These are phyloP conservation scores for Sakesphorus luctuosus DNA, from an alignment of 2,113 vertebrate species.

Conservation along the genomic window DNA sequence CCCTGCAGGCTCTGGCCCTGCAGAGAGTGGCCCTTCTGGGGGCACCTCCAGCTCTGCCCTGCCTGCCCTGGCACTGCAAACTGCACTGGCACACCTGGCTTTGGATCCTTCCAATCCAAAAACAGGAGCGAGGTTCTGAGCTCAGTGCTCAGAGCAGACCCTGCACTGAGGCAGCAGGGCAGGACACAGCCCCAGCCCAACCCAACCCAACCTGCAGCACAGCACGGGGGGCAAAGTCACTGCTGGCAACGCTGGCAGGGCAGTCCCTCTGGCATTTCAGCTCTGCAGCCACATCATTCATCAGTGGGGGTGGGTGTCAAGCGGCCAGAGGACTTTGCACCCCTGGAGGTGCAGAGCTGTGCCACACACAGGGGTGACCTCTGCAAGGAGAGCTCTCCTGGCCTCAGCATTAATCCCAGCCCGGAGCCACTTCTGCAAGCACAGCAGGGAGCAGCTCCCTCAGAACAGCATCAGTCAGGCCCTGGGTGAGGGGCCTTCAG, in stretches of 20 bases:
- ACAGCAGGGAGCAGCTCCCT: neutral
- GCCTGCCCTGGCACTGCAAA: neutral
- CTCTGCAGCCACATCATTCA: neutral
- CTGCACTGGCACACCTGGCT: rapidly evolving
- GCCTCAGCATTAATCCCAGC: neutral
- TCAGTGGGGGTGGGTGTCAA: neutral
- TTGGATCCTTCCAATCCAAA: rapidly evolving
- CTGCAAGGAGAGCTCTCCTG: neutral
- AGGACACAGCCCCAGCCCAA: too few species aligned
- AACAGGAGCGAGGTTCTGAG: neutral
- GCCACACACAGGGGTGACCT: rapidly evolving
- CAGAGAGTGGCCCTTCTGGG: rapidly evolving
- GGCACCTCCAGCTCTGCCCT: too few species aligned
- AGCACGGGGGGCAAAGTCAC: rapidly evolving
- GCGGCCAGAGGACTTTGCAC: rapidly evolving
- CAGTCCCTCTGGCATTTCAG: neutral
- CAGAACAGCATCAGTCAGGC: neutral
- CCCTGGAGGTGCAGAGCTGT: rapidly evolving
- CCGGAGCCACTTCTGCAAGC: neutral
- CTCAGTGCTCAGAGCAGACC: neutral
- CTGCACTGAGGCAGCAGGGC: neutral
- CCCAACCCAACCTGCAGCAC: too few species aligned
- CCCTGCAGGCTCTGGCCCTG: rapidly evolving
- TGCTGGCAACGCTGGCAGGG: neutral
- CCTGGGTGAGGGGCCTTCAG: neutral